Conservation (phyloP, 64 coral and sea anemone genomes). For the Dendronephthya gigantea region DNA sequence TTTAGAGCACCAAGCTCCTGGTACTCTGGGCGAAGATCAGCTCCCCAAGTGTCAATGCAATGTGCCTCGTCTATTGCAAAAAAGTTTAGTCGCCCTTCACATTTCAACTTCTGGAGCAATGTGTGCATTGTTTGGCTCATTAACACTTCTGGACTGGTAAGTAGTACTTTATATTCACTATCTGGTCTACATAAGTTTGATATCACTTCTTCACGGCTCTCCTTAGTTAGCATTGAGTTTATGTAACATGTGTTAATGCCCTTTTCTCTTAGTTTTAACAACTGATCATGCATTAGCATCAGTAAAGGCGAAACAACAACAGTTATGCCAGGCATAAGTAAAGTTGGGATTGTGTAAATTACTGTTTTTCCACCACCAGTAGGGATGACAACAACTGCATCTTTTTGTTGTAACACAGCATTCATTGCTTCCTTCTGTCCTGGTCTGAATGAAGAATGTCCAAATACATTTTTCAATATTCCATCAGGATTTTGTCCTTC, state of each 20-base stretch:
- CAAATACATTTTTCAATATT: slow-evolving; percentile 15
- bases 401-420: background rate
- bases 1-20: slow-evolving; percentile 14
- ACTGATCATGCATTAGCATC: slow-evolving; percentile 34
- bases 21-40: slow-evolving; percentile 31
- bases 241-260: slow-evolving; percentile 26
- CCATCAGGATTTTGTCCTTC: background rate
- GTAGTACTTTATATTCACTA: slow-evolving; percentile 18
- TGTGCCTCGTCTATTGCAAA: slow-evolving; percentile 37
- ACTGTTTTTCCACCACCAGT: slow-evolving; percentile 31
- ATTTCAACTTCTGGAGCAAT: background rate
- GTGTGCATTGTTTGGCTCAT: background rate
- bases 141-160: slow-evolving; percentile 25
- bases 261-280: background rate
- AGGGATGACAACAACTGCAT: slow-evolving; percentile 20
- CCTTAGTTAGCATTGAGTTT: slow-evolving; percentile 14
- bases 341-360: background rate
- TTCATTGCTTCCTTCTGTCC: slow-evolving; percentile 16
- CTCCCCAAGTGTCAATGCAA: slow-evolving; percentile 43
- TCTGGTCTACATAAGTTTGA: slow-evolving; percentile 2
- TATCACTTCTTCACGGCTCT: slow-evolving; percentile 14
- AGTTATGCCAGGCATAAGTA: slow-evolving; percentile 1
- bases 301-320: slow-evolving; percentile 24
- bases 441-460: background rate
- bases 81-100: background rate